Evolutionary conservation across 2,888 invertebrate species (phyloP).

Genomic region (Rhogogaster chlorosoma): DNA sequence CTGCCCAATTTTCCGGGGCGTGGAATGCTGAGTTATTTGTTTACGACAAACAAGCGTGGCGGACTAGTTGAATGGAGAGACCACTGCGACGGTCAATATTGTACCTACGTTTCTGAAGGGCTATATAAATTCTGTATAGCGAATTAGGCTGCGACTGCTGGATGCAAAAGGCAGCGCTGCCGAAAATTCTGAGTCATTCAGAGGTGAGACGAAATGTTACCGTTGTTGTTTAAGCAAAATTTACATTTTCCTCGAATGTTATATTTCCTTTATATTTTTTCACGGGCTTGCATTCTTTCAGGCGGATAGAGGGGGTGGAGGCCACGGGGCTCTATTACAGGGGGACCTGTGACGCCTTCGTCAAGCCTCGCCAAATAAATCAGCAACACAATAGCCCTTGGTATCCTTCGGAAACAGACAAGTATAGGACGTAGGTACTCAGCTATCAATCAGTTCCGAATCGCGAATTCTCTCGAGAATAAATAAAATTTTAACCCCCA

Average conservation of each 20-base stretch:
- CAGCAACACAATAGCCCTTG: conserved; percentile 16
- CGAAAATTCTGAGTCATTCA: not conserved
- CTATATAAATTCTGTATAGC: not conserved
- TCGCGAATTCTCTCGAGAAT: not conserved
- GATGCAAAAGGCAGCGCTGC: not conserved
- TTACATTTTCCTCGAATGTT: not conserved
- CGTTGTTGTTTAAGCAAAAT: not conserved
- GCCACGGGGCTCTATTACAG: not conserved
- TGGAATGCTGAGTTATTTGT: conserved; percentile 17
- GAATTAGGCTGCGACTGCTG: not conserved
- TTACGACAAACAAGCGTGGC: not conserved
- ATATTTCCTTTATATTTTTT: not conserved
- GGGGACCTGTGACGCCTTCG: not conserved
- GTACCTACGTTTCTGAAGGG: not conserved
- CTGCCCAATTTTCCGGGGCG: not conserved
- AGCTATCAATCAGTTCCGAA: not conserved
- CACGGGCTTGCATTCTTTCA: not conserved
- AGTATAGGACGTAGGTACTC: not conserved
- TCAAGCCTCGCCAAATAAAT: not conserved
- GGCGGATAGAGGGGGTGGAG: not conserved
- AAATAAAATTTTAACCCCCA: not conserved
- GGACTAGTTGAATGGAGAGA: not conserved
- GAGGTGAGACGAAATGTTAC: not conserved
- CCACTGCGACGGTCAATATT: not conserved
- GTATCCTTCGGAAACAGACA: not conserved